Evolutionary conservation across 2,113 vertebrate species (phyloP).

Genomic region (Synodontis membranacea): DNA sequence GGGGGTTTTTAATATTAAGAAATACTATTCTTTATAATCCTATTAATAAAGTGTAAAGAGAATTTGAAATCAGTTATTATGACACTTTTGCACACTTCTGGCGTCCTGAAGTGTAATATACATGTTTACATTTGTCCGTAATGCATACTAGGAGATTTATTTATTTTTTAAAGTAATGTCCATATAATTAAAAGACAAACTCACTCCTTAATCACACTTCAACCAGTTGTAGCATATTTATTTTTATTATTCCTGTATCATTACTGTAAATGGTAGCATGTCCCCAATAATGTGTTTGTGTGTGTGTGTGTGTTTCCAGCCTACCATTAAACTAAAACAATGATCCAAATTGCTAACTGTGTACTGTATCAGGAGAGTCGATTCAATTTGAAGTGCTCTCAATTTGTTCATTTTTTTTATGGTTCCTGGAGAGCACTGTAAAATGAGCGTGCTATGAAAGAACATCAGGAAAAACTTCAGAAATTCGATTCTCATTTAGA

Average conservation of each 20-base stretch:
- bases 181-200: neutral
- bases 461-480: neutral
- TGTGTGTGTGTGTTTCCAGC: neutral
- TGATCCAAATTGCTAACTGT: neutral
- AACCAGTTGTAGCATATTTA: neutral
- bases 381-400: neutral
- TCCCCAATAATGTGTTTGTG: neutral
- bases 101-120: too few relatives aligned
- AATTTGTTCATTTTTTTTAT: neutral
- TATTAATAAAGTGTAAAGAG: too few relatives aligned
- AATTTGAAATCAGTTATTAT: too few relatives aligned
- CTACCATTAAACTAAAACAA: neutral
- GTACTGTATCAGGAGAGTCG: neutral
- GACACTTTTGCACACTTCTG: too few relatives aligned
- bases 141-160: too few relatives aligned
- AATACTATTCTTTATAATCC: too few relatives aligned
- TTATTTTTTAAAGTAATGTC: neutral
- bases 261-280: neutral
- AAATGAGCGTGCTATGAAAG: neutral
- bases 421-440: neutral
- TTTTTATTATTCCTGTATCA: neutral
- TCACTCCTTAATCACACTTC: neutral
- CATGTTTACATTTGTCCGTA: too few relatives aligned
- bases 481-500: neutral
- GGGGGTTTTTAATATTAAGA: too few relatives aligned